Base-by-base conservation (phyloP, 2,113 vertebrate species). In the Orthochromis indermauri region DNA sequence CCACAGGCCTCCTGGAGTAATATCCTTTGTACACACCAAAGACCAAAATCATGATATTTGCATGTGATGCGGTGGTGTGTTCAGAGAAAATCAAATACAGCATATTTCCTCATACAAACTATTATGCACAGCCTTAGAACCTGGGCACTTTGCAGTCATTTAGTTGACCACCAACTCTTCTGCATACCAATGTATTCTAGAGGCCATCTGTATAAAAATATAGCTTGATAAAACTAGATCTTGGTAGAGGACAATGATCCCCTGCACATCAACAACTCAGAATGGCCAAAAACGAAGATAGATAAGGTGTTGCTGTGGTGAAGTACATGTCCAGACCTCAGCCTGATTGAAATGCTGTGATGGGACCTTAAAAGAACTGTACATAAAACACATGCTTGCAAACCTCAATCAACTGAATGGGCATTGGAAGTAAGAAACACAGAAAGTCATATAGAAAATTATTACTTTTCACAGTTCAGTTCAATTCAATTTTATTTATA, bases 251-350 rank as follows among this genome's bases (percentile, higher is more conserved):
- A 71, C 63, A 71, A 24, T 42, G 35, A 71, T 24, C 5, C 7
- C 1, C 17, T 42, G 35, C 5, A 42, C n/a, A 9, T 42, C 13
- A 71, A 16, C 66, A 71, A 42, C n/a, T 71, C n/a, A 24, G 66
- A 71, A 26, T 10, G 0, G 63, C 35, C 0, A 12, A 71, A 16
- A 71, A 71, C 1, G 0, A 42, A 16, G 21, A 24, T 6, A 0
- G 3, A 16, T 16, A 16, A 71, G n/a, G 3, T 45, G 66, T 10
- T 42, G 12, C 7, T 42, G 7, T 42, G 37, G 21, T 9, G n/a
- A 21, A 3, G 37, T 16, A 40, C 0, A 0, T 8, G 5, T 40
- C n/a, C 35, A 24, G 37, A 24, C n/a, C n/a, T 71, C 37, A 10
- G 37, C 13, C 37, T 42, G 66, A 42, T 4, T 71, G 8, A 42